phyloP scores from a whole-genome alignment of 2,888 invertebrate genomes.

The Strigamia crassipes region DNA sequence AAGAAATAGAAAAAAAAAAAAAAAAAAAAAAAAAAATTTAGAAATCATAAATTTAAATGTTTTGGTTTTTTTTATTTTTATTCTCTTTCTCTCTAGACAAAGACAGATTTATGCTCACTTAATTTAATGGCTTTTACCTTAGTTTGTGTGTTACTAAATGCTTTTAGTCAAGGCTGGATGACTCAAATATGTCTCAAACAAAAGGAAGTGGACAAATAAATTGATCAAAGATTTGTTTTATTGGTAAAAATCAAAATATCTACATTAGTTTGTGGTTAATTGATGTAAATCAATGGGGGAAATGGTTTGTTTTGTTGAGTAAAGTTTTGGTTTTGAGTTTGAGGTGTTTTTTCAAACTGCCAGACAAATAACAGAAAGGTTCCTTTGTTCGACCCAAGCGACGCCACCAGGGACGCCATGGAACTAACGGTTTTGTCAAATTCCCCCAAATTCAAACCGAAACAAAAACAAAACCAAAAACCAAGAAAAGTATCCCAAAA shows the following conservation, averaged over 20 bases:
- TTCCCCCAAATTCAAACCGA: not conserved
- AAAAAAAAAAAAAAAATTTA: not conserved
- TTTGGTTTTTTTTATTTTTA: not conserved
- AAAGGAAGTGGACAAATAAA: conserved; percentile 46
- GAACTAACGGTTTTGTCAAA: conserved; percentile 16
- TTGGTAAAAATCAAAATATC: not conserved
- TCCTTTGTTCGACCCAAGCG: conserved; percentile 37
- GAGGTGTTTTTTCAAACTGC: not conserved
- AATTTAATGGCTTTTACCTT: not conserved
- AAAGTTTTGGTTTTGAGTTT: not conserved
- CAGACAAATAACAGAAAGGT: not conserved
- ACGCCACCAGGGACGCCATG: conserved; percentile 18
- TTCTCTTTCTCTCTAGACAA: not conserved
- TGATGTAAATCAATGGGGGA: not conserved
- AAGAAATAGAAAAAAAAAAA: not conserved
- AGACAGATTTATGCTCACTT: not conserved
- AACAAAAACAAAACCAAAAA: not conserved
- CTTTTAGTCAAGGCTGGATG: conserved; percentile 46
- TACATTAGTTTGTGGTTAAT: not conserved
- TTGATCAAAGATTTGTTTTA: conserved; percentile 45
- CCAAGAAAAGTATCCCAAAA: not conserved
- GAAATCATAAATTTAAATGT: not conserved
- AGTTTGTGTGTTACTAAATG: conserved; percentile 2
- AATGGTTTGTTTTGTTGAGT: too few relatives aligned
- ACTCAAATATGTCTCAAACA: conserved; percentile 39